phyloP scores from a whole-genome alignment of 2,113 vertebrate genomes.

The Halcyon senegalensis region DNA sequence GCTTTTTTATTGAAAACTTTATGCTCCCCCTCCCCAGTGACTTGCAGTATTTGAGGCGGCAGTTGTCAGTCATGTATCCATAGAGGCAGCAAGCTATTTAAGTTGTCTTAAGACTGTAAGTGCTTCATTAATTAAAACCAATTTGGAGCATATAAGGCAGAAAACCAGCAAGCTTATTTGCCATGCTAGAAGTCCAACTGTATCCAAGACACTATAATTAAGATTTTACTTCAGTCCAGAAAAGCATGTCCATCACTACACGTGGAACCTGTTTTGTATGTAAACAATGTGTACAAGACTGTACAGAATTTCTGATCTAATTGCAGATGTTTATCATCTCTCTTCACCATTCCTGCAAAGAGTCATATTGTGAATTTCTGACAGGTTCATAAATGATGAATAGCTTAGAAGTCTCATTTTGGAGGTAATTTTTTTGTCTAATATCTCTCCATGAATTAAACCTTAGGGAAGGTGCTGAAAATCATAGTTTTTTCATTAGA shows the following conservation, averaged over 20 bases:
- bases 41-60: not conserved
- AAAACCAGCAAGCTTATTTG: not conserved
- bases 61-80: not conserved
- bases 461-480: not conserved
- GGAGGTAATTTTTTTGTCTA: not conserved
- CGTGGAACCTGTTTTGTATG: not conserved
- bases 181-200: not conserved
- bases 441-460: not conserved
- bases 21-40: not conserved
- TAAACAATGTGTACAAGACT: not conserved
- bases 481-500: slow-evolving; percentile 7
- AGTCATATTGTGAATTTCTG: not conserved
- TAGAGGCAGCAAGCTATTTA: not conserved
- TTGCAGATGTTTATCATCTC: not conserved
- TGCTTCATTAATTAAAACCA: not conserved
- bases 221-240: not conserved
- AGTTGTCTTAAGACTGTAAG: not conserved
- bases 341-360: not conserved
- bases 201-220: not conserved
- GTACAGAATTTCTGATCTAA: not conserved
- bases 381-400: not conserved
- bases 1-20: not conserved
- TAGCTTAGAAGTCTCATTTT: not conserved
- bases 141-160: not conserved
- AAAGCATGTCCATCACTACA: not conserved